Percentiles rank a stretch among this genome's conserved stretches.
These are phyloP conservation scores for Premnoplex brunnescens DNA, from an alignment of 2,797 vertebrate species.

Conservation along the genomic window DNA sequence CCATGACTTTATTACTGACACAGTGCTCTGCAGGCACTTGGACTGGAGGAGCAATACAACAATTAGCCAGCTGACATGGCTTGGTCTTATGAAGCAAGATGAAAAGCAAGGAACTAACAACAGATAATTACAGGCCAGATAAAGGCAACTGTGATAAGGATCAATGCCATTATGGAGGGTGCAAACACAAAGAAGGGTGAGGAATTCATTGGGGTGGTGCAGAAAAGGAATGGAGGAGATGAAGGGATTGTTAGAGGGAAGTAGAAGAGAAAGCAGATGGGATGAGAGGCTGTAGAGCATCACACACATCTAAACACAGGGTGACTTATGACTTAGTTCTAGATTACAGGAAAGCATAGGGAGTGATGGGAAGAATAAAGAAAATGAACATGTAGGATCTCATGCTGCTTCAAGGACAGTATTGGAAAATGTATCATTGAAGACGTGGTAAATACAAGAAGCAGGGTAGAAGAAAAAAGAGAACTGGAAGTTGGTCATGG, in stretches of 20 bases:
- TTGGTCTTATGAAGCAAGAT: background rate
- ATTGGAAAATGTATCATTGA: background rate
- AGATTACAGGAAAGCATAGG: background rate
- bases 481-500: background rate
- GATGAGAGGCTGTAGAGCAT: background rate
- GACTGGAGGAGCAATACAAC: background rate
- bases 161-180: background rate
- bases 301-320: background rate
- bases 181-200: background rate
- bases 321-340: background rate
- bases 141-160: background rate
- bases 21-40: background rate
- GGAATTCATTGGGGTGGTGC: background rate
- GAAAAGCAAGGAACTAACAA: background rate
- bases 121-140: conserved; percentile 5
- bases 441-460: background rate
- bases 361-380: background rate
- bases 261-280: background rate
- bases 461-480: background rate
- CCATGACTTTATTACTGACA: background rate
- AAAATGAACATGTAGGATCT: background rate
- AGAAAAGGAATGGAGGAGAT: background rate
- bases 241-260: background rate
- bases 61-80: background rate
- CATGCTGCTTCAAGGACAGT: background rate